Base-by-base conservation (phyloP, 2,888 invertebrate genomes). In the Cryptocephalus primarius region DNA sequence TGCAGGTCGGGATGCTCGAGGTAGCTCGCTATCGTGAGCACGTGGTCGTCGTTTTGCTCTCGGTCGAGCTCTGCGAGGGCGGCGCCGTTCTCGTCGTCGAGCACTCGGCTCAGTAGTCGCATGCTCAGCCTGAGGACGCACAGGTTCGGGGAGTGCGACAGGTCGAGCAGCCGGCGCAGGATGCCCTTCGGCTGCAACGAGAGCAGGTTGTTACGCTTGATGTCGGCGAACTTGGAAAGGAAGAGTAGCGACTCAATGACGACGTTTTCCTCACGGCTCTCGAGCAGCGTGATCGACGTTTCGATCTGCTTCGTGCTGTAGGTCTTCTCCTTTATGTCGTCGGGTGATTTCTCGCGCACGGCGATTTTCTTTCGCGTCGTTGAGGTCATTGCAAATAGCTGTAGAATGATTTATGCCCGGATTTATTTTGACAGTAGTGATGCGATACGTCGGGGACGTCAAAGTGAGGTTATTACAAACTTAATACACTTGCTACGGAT, bases 151-250 rank as follows among this genome's bases (percentile, higher is more conserved):
- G 55, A 45, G 12, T 60, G 55, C 3, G 22, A 22, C 1, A 60
- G 55, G 13, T 53, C 53, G 32, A 61, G 11, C 14, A 64, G 48
- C 46, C 60, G 62, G 22, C 53, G 48, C 36, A 63, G 41, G n/a
- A 63, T 43, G 12, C 60, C 61, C 33, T 47, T 55, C 38, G 56
- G 54, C 22, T 60, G 56, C 4, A 64, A 48, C 43, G 52, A 55
- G 31, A 49, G 51, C 39, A 62, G 45, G 45, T 64, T 63, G 41
- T 59, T 59, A 13, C 51, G 48, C 32, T 60, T 54, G 13, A 60
- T 50, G 49, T 64, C 62, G 1, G 59, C 60, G 50, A 63, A 63
- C 55, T 63, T 63, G 6, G 62, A 63, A 33, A 63, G 43, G 46
- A 63, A 64, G 36, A 63, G 48, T 39, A 63, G 53, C 1, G 63